Percentiles rank a stretch among this genome's conserved stretches.
phyloP scores from a whole-genome alignment of 2,113 vertebrate genomes.

The Zapus hudsonius region DNA sequence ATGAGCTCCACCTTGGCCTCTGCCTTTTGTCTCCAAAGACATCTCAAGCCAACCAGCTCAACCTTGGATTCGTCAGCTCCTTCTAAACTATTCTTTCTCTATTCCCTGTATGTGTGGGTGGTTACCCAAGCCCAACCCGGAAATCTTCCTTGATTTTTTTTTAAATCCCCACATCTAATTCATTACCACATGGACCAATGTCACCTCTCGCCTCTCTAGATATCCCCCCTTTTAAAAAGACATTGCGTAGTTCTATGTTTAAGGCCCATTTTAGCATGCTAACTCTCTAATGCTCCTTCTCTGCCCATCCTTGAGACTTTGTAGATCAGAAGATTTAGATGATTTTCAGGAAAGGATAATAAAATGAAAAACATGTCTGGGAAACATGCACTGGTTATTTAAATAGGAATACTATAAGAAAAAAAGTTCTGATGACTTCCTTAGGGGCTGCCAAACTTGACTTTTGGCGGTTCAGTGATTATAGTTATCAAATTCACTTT shows the following conservation, averaged over 20 bases:
- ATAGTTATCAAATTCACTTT: background rate
- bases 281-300: background rate
- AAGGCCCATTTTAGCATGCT: background rate
- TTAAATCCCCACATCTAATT: background rate
- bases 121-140: background rate
- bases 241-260: background rate
- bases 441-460: background rate
- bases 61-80: background rate
- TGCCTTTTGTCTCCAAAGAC: conserved; percentile 1
- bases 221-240: background rate
- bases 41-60: background rate
- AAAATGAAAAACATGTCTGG: background rate
- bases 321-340: background rate
- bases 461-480: background rate
- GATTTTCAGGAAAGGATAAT: background rate
- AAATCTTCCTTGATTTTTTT: background rate
- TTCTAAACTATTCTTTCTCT: background rate
- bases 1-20: background rate
- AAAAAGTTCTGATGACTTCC: background rate
- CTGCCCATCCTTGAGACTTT: background rate
- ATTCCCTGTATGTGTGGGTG: background rate
- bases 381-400: background rate
- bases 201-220: background rate
- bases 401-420: background rate
- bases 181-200: background rate